Conservation (phyloP, 2,113 vertebrate genomes). For the Brachyistius frenatus region DNA sequence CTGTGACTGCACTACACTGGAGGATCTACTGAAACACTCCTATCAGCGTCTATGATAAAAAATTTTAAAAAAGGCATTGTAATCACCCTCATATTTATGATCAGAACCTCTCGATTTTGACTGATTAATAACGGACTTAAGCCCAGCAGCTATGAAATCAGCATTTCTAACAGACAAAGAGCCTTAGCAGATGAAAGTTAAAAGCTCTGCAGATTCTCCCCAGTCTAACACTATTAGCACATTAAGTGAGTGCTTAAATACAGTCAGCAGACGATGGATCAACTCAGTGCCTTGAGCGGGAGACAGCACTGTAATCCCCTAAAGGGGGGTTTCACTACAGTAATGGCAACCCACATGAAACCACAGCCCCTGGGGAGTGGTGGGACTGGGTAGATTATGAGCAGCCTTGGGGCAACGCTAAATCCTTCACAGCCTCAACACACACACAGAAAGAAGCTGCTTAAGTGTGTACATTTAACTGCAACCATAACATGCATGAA, state of each 20-base stretch:
- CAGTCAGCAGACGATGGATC: constrained; percentile 75
- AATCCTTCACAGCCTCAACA: constrained; percentile 36
- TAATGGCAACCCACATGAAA: constrained; percentile 75
- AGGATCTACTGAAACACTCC: not conserved
- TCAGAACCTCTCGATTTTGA: constrained; percentile 21
- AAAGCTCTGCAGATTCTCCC: constrained; percentile 54
- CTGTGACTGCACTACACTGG: not conserved
- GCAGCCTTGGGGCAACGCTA: constrained; percentile 56
- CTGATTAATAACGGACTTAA: constrained; percentile 30
- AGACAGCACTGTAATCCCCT: constrained; percentile 71
- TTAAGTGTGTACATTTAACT: constrained; percentile 25
- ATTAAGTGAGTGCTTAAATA: constrained; percentile 76
- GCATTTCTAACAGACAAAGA: constrained; percentile 57
- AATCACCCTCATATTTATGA: not conserved
- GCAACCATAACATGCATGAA: constrained; percentile 19
- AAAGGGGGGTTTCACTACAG: constrained; percentile 62
- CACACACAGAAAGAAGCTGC: constrained; percentile 18
- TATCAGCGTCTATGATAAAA: not conserved
- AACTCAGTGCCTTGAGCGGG: constrained; percentile 61
- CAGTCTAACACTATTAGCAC: constrained; percentile 70
- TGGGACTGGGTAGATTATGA: constrained; percentile 70
- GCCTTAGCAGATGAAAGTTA: constrained; percentile 58
- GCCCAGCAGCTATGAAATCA: constrained; percentile 57
- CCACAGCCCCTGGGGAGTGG: constrained; percentile 60
- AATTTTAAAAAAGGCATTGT: not conserved